These are phyloP conservation scores for Drymodes brunneopygia DNA, from an alignment of 2,113 vertebrate genomes.

Conservation along the genomic window DNA sequence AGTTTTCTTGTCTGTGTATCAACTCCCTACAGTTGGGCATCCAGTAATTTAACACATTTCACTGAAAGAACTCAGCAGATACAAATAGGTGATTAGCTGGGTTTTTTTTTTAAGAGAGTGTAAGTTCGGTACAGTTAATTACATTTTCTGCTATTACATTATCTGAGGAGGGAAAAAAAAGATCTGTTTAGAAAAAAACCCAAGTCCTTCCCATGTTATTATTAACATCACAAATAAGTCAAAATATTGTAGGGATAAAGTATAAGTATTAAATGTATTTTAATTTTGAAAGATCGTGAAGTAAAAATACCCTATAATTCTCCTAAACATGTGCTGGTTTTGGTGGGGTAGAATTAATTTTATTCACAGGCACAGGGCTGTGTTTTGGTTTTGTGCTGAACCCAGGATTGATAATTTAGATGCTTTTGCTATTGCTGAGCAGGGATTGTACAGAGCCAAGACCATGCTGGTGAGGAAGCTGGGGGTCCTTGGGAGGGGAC, in stretches of 20 bases:
- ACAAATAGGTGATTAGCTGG: background rate
- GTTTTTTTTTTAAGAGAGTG: background rate
- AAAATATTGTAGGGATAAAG: background rate
- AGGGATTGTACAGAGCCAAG: background rate
- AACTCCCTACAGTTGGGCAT: constrained; percentile 19
- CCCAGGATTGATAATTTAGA: background rate
- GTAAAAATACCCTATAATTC: background rate
- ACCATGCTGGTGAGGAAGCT: no score
- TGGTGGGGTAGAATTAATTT: background rate
- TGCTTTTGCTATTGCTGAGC: background rate
- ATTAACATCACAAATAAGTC: background rate
- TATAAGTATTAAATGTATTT: background rate
- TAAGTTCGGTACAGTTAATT: background rate
- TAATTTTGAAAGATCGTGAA: background rate
- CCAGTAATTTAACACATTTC: constrained; percentile 53
- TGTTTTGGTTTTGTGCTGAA: background rate
- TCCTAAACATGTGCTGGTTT: background rate
- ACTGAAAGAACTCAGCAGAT: constrained; percentile 31
- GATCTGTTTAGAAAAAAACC: background rate
- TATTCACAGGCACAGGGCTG: background rate
- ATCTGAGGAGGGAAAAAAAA: background rate
- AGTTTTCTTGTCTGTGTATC: constrained; percentile 48
- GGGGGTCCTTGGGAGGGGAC: background rate
- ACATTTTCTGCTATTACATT: background rate
- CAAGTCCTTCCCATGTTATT: background rate